Evolutionary conservation across 1,140 invertebrate species (phyloP).

Genomic region (Drosophila sechellia): DNA sequence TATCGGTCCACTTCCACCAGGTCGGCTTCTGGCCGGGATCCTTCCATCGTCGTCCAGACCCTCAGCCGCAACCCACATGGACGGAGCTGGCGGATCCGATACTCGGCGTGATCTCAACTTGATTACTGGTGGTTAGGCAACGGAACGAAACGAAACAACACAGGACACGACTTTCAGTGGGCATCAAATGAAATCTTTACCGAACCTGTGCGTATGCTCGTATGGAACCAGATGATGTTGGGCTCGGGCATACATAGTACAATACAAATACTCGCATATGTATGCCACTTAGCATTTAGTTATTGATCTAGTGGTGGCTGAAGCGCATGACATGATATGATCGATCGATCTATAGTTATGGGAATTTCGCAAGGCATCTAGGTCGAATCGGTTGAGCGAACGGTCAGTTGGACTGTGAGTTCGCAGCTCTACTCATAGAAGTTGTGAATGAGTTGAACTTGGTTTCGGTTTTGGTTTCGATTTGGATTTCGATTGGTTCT

Average conservation of each 20-base stretch:
- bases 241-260: slow-evolving; percentile 47
- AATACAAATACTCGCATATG: slow-evolving; percentile 22
- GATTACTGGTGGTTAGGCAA: slow-evolving; percentile 38
- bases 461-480: slow-evolving; percentile 33
- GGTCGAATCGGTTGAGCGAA: slow-evolving; percentile 61
- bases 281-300: slow-evolving; percentile 25
- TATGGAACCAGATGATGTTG: slow-evolving; percentile 79
- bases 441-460: slow-evolving; percentile 55
- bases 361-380: slow-evolving; percentile 62
- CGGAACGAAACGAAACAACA: slow-evolving; percentile 64
- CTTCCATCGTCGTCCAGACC: neutral
- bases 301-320: slow-evolving; percentile 51
- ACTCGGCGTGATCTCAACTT: slow-evolving; percentile 13
- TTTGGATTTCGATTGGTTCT: slow-evolving; percentile 44
- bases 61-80: slow-evolving; percentile 24
- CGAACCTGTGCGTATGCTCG: slow-evolving; percentile 75
- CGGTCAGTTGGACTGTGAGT: slow-evolving; percentile 74
- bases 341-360: slow-evolving; percentile 51
- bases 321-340: slow-evolving; percentile 68
- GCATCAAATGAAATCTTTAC: slow-evolving; percentile 67
- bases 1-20: slow-evolving; percentile 25
- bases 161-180: slow-evolving; percentile 52
- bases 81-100: slow-evolving; percentile 25
- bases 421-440: slow-evolving; percentile 53
- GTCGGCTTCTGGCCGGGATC: neutral